Evolutionary conservation across 2,888 invertebrate genomes (phyloP).

Genomic region (Mesorhabditis spiculigera): DNA sequence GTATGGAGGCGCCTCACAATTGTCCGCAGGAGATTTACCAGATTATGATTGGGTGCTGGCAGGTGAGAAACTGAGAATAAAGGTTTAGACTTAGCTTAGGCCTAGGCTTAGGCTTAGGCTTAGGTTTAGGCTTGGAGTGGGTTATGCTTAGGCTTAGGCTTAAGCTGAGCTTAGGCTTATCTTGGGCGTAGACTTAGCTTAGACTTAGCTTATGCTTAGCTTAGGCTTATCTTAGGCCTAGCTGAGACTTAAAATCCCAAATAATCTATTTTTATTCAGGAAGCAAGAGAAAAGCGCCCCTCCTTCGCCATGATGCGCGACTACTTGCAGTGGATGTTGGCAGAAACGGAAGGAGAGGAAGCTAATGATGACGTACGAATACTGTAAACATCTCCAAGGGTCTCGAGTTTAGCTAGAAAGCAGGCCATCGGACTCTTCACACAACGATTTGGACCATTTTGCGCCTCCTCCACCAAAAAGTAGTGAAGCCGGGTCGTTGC

Average conservation of each 20-base stretch:
- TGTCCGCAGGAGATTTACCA: constrained; percentile 89
- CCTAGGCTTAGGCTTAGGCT: too few species aligned
- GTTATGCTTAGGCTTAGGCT: too few species aligned
- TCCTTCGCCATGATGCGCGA: constrained; percentile 44
- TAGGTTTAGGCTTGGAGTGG: too few species aligned
- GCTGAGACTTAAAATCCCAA: too few species aligned
- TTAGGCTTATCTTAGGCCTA: too few species aligned
- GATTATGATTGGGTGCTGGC: constrained; percentile 96
- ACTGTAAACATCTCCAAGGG: constrained; percentile 3
- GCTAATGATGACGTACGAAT: constrained; percentile 7
- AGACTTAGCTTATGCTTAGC: too few species aligned
- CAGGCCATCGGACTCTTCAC: not conserved
- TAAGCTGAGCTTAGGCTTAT: too few species aligned
- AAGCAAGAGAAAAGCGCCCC: constrained; percentile 35
- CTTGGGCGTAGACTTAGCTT: too few species aligned
- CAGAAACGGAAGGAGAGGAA: constrained; percentile 21
- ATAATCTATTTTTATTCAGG: too few species aligned
- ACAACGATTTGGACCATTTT: not conserved
- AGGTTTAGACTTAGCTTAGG: too few species aligned
- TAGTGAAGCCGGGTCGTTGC: not conserved
- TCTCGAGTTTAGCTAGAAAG: constrained; percentile 9
- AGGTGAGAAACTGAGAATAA: too few species aligned
- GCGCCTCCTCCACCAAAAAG: not conserved
- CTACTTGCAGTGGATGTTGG: constrained; percentile 53
- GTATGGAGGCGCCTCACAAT: constrained; percentile 71